Evolutionary conservation across 2,888 invertebrate species (phyloP).

Genomic region (Podabrus alpinus): DNA sequence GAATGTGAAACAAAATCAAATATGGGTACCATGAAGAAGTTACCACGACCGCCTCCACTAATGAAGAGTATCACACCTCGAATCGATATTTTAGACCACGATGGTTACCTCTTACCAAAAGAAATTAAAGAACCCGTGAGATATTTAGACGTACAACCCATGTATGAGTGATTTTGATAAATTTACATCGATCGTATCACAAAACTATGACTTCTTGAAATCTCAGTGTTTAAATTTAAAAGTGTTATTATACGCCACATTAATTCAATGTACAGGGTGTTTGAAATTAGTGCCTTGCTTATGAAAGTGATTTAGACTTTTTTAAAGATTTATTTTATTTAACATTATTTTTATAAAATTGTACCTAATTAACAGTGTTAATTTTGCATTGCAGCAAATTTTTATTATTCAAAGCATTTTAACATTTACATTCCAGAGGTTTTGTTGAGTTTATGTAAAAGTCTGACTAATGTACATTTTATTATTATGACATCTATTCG

Average conservation of each 20-base stretch:
- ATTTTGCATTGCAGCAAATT: background rate
- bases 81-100: slow-evolving; percentile 63
- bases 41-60: slow-evolving; percentile 58
- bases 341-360: background rate
- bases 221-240: background rate
- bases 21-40: slow-evolving; percentile 43
- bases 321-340: background rate
- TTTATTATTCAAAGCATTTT: background rate
- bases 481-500: background rate
- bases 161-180: background rate
- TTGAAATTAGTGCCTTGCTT: slow-evolving; percentile 2
- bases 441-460: background rate
- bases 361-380: background rate
- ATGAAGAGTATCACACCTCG: slow-evolving; percentile 51
- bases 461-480: background rate
- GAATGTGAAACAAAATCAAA: slow-evolving; percentile 34
- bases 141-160: slow-evolving; percentile 44
- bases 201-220: background rate
- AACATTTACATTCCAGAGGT: background rate
- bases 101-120: slow-evolving; percentile 69
- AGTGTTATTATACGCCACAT: background rate
- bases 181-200: background rate
- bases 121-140: slow-evolving; percentile 50
- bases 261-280: background rate
- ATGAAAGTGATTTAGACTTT: background rate